Conservation (phyloP, 2,113 vertebrate species). For the Ornithorhynchus anatinus region DNA sequence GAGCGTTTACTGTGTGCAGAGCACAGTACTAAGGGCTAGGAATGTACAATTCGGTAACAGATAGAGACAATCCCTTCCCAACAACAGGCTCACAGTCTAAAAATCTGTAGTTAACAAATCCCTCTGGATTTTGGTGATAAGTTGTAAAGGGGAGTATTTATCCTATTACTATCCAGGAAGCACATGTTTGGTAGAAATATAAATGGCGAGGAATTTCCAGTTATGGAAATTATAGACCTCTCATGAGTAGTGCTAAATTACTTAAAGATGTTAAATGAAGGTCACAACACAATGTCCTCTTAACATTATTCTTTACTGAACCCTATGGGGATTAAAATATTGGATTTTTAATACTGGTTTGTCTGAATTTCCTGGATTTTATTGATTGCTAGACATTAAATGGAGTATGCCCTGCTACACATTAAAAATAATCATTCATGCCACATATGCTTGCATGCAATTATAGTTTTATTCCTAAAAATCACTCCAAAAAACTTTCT, state of each 20-base stretch:
- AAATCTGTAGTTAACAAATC: too few relatives aligned
- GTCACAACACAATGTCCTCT: not conserved
- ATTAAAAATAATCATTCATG: not conserved
- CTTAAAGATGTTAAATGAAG: not conserved
- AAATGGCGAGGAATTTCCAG: too few relatives aligned
- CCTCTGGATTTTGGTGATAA: too few relatives aligned
- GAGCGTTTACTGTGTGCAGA: too few relatives aligned
- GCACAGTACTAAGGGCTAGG: too few relatives aligned
- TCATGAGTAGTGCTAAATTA: not conserved
- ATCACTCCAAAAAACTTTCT: constrained; percentile 30
- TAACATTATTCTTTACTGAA: not conserved
- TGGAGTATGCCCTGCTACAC: not conserved
- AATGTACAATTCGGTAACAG: too few relatives aligned
- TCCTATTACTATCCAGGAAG: too few relatives aligned
- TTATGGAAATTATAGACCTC: not conserved
- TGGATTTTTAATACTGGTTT: not conserved
- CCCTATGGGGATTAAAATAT: not conserved
- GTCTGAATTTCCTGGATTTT: not conserved
- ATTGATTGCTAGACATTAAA: not conserved
- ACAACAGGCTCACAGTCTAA: too few relatives aligned
- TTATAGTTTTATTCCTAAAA: not conserved
- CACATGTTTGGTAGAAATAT: too few relatives aligned
- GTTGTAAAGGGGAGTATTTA: too few relatives aligned
- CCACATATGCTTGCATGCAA: not conserved
- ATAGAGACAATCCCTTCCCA: too few relatives aligned